These are phyloP conservation scores for Willisornis vidua DNA, from an alignment of 2,113 vertebrate species.

Conservation along the genomic window DNA sequence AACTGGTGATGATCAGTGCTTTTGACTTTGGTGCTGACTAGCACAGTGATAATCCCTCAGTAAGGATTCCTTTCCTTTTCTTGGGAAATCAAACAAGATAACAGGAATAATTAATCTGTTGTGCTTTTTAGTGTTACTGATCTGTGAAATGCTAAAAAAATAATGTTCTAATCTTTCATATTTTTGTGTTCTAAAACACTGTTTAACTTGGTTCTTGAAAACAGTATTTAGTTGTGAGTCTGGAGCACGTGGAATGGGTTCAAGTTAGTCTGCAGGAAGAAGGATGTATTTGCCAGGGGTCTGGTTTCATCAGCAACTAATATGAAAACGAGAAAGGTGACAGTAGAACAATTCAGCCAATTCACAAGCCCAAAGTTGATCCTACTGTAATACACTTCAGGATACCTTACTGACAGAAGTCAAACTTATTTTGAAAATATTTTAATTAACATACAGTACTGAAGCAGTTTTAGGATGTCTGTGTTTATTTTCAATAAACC, in stretches of 20 bases:
- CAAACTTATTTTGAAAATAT: background rate
- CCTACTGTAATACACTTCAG: background rate
- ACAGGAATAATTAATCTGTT: slow-evolving; percentile 20
- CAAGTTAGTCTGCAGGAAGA: background rate
- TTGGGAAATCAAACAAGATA: slow-evolving; percentile 30
- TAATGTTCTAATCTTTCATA: background rate
- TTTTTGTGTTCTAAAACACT: background rate
- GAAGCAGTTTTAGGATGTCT: background rate
- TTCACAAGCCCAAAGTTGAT: background rate
- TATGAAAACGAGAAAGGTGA: background rate
- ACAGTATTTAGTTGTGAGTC: background rate
- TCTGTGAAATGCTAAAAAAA: background rate
- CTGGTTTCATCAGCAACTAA: background rate
- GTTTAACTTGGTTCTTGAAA: background rate
- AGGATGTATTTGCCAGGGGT: background rate
- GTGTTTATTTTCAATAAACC: background rate
- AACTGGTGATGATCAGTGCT: background rate
- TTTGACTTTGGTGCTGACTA: background rate
- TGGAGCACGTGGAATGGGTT: background rate
- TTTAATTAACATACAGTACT: background rate
- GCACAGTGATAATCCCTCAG: background rate
- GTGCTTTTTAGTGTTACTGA: background rate
- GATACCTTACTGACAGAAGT: background rate
- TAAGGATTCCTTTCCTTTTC: background rate
- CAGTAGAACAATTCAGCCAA: background rate